A percentile compares a stretch with the other conserved stretches of the same genome.
phyloP scores from a whole-genome alignment of 2,888 invertebrate genomes.

The Drosophila monieri region DNA sequence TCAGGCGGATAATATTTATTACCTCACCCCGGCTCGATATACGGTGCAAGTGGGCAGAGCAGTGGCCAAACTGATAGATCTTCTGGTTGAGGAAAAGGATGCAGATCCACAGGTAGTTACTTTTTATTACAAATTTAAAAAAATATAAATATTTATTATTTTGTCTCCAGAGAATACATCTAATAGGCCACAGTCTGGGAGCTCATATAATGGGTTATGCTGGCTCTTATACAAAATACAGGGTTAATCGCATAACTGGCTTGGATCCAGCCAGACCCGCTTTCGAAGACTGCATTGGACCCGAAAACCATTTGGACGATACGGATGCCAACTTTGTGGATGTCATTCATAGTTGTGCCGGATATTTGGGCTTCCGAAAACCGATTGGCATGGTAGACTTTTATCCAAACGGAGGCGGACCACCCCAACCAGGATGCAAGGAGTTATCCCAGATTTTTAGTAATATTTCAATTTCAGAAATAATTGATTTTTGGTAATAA shows the following conservation, averaged over 20 bases:
- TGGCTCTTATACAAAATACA: conserved; percentile 84
- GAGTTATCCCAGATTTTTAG: conserved; percentile 83
- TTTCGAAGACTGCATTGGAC: conserved; percentile 82
- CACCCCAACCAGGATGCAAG: conserved; percentile 89
- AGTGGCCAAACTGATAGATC: conserved; percentile 82
- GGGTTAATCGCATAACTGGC: conserved; percentile 86
- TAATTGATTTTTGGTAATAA: not conserved
- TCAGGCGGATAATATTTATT: conserved; percentile 83
- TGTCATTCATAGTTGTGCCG: conserved; percentile 89
- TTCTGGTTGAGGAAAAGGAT: conserved; percentile 80
- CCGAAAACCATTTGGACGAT: conserved; percentile 85
- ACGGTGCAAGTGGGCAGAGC: conserved; percentile 82
- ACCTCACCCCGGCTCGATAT: conserved; percentile 81
- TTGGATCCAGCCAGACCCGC: conserved; percentile 87
- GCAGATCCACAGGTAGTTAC: conserved; percentile 66
- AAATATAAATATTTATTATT: too few relatives aligned
- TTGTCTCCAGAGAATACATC: conserved; percentile 71
- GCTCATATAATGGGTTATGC: conserved; percentile 87
- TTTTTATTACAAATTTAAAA: too few relatives aligned
- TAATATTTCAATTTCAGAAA: conserved; percentile 49
- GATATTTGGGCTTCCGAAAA: conserved; percentile 85
- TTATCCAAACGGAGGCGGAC: conserved; percentile 89
- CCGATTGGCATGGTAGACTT: conserved; percentile 89
- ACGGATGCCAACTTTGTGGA: conserved; percentile 90
- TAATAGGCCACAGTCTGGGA: conserved; percentile 86